A percentile compares a stretch with the other conserved stretches of the same genome.
These are phyloP conservation scores for Cacatua alba DNA, from an alignment of 2,113 vertebrate species.

Conservation along the genomic window DNA sequence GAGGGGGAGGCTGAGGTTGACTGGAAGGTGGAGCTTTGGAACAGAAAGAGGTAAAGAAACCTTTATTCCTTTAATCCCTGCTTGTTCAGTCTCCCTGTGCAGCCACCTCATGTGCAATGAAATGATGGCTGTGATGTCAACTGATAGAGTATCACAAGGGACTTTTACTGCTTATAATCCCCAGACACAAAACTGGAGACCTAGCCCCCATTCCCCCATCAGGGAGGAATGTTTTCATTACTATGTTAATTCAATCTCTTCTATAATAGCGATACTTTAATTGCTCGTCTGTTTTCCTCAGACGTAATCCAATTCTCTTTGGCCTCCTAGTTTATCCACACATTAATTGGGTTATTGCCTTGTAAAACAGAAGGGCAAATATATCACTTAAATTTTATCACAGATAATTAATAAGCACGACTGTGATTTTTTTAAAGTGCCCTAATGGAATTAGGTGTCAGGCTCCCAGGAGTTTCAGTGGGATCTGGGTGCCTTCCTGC, in stretches of 20 bases:
- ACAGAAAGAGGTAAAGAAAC: not conserved
- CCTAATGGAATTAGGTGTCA: constrained; percentile 27
- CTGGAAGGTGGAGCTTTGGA: not conserved
- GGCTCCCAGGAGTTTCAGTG: not conserved
- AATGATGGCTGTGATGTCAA: not conserved
- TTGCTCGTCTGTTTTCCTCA: constrained; percentile 68
- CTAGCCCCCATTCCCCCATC: not conserved
- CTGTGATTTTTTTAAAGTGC: not conserved
- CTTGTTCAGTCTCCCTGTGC: not conserved
- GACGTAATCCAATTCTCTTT: constrained; percentile 72
- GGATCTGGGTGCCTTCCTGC: not conserved
- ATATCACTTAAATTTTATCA: constrained; percentile 65
- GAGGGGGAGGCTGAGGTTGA: not conserved
- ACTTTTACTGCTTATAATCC: not conserved
- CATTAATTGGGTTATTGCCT: constrained; percentile 70
- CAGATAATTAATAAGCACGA: constrained; percentile 51
- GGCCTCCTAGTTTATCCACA: constrained; percentile 64
- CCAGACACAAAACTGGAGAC: constrained; percentile 3
- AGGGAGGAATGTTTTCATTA: constrained; percentile 53
- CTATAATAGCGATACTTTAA: constrained; percentile 61
- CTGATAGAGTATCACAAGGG: not conserved
- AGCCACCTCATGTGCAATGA: not conserved
- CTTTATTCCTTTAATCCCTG: not conserved
- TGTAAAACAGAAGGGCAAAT: constrained; percentile 65
- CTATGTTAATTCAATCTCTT: constrained; percentile 68